Percentiles rank a stretch among this genome's conserved stretches.
These are phyloP conservation scores for Coenonympha arcania DNA, from an alignment of 2,888 invertebrate species.

Conservation along the genomic window DNA sequence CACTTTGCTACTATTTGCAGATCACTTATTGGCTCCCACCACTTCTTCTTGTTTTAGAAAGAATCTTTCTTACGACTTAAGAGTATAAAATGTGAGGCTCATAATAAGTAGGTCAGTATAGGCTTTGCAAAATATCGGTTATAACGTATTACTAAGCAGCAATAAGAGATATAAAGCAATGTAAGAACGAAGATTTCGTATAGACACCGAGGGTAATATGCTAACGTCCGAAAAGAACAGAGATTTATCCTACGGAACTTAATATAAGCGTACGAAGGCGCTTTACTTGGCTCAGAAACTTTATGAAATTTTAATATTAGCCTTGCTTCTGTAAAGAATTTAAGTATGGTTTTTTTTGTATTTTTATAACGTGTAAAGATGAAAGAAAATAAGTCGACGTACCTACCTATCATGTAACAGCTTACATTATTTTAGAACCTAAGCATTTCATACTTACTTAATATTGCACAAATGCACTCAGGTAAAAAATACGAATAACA, in stretches of 20 bases:
- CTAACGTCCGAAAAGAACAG: slow-evolving; percentile 29
- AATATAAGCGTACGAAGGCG: slow-evolving; percentile 50
- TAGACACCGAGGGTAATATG: slow-evolving; percentile 11
- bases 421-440: too few relatives aligned
- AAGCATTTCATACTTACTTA: background rate
- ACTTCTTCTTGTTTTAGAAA: too few relatives aligned
- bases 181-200: too few relatives aligned
- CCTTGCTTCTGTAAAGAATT: slow-evolving; percentile 8
- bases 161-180: too few relatives aligned
- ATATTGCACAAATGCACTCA: too few relatives aligned
- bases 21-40: too few relatives aligned
- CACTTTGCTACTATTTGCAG: too few relatives aligned
- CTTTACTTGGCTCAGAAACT: slow-evolving; percentile 45
- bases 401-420: too few relatives aligned
- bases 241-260: slow-evolving; percentile 51
- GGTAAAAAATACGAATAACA: too few relatives aligned
- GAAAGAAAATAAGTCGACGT: background rate
- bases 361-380: background rate
- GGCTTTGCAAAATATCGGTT: too few relatives aligned
- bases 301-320: slow-evolving; percentile 59
- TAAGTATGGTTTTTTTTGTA: background rate
- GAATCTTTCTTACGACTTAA: too few relatives aligned
- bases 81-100: background rate
- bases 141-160: too few relatives aligned
- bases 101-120: background rate